Evolutionary conservation across 2,113 vertebrate genomes (phyloP).

Genomic region (Mohoua ochrocephala): DNA sequence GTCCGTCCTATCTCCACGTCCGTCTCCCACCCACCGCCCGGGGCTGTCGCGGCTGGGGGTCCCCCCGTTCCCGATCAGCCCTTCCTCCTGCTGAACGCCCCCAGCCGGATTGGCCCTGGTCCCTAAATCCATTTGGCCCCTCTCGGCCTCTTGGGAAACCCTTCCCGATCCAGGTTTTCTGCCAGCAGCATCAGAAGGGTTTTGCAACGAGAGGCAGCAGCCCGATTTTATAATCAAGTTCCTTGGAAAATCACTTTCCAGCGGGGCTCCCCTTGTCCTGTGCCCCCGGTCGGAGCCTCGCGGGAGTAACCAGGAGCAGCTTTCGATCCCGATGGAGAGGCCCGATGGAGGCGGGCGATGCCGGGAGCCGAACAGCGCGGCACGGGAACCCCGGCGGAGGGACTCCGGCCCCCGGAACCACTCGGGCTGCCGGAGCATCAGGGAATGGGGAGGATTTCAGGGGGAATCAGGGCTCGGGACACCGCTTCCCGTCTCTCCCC

Average conservation of each 20-base stretch:
- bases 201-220: background rate
- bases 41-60: rapidly evolving
- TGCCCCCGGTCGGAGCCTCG: rapidly evolving
- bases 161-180: background rate
- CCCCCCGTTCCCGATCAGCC: background rate
- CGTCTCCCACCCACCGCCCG: rapidly evolving
- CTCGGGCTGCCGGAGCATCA: rapidly evolving
- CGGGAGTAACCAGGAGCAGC: rapidly evolving
- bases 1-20: rapidly evolving
- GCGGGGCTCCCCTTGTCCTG: background rate
- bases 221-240: background rate
- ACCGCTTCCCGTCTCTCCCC: background rate
- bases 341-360: rapidly evolving
- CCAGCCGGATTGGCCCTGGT: background rate
- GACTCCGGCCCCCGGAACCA: background rate
- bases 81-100: background rate
- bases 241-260: background rate
- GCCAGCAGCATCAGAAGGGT: background rate
- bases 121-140: background rate
- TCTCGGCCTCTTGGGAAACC: background rate
- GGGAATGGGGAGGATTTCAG: background rate
- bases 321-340: rapidly evolving
- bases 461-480: rapidly evolving
- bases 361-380: rapidly evolving
- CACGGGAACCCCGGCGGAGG: rapidly evolving